These are phyloP conservation scores for Formica selysi DNA, from an alignment of 1,140 invertebrate genomes.

Conservation along the genomic window DNA sequence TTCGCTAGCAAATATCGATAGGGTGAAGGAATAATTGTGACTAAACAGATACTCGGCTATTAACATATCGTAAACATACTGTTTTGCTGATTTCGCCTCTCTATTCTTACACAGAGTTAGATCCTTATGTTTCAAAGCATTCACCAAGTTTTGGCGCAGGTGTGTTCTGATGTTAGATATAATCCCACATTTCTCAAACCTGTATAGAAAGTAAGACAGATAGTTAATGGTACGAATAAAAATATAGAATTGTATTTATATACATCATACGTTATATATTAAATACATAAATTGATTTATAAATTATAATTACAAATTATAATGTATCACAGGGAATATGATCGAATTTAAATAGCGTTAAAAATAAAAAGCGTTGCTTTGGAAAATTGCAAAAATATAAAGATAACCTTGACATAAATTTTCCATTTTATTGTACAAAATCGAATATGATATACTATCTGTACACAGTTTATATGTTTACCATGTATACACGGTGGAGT, in stretches of 20 bases:
- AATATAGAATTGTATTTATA: conserved; percentile 52
- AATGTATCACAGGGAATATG: not conserved
- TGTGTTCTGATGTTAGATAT: conserved; percentile 84
- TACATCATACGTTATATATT: conserved; percentile 2
- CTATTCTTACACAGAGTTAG: conserved; percentile 71
- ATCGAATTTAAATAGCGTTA: not conserved
- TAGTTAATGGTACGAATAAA: conserved; percentile 8
- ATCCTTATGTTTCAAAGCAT: conserved; percentile 82
- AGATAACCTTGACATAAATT: conserved; percentile 10
- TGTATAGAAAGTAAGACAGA: conserved; percentile 58
- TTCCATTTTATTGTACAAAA: not conserved
- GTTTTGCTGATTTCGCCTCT: conserved; percentile 81
- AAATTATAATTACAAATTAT: not conserved
- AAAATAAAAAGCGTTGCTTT: not conserved
- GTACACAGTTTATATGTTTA: conserved; percentile 58
- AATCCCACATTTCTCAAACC: conserved; percentile 85
- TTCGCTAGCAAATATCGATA: conserved; percentile 85
- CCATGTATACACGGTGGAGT: conserved; percentile 80
- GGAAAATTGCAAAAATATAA: no score
- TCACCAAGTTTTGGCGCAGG: conserved; percentile 83
- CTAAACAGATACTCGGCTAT: conserved; percentile 85
- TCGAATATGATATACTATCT: not conserved
- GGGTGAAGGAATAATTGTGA: conserved; percentile 83
- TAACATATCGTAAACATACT: conserved; percentile 84
- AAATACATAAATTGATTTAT: not conserved